Percentiles rank a stretch among this genome's conserved stretches.
Evolutionary conservation across 2,888 invertebrate species (phyloP).

Genomic region (Tachina lurida): DNA sequence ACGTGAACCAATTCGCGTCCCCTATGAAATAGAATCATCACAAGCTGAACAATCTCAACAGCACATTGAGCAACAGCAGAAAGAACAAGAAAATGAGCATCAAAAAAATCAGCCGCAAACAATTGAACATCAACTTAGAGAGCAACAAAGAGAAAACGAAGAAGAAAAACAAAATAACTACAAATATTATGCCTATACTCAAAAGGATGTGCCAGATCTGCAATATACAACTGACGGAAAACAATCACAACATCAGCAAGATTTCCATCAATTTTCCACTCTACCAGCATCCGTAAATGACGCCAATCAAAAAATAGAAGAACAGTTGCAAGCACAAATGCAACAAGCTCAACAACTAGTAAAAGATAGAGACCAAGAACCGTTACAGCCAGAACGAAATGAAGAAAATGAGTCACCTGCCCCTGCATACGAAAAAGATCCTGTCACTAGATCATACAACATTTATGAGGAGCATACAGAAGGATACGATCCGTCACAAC

Average conservation of each 20-base stretch:
- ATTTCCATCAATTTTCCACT: conserved; percentile 46
- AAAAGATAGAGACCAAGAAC: conserved; percentile 52
- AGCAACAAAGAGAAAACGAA: conserved; percentile 59
- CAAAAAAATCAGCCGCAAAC: conserved; percentile 46
- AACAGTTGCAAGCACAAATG: conserved; percentile 72
- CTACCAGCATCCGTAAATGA: conserved; percentile 45
- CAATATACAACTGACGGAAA: conserved; percentile 35
- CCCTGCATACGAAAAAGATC: conserved; percentile 79
- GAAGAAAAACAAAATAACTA: conserved; percentile 50
- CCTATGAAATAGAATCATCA: conserved; percentile 52
- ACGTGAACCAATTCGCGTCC: conserved; percentile 76
- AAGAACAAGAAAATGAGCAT: conserved; percentile 51
- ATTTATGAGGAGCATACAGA: conserved; percentile 73
- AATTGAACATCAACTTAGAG: conserved; percentile 33
- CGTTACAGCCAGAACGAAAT: conserved; percentile 41
- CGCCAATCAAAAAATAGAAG: conserved; percentile 61
- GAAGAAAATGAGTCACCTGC: conserved; percentile 71
- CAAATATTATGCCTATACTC: conserved; percentile 49
- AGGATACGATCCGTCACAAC: conserved; percentile 61
- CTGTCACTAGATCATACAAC: conserved; percentile 76
- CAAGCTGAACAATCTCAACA: conserved; percentile 53
- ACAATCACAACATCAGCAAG: conserved; percentile 32
- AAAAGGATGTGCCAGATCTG: conserved; percentile 42
- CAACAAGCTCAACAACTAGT: conserved; percentile 72
- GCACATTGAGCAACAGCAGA: conserved; percentile 38